Base-by-base conservation (phyloP, 1,140 invertebrate genomes). In the Pseudomyrmex pallidus region DNA sequence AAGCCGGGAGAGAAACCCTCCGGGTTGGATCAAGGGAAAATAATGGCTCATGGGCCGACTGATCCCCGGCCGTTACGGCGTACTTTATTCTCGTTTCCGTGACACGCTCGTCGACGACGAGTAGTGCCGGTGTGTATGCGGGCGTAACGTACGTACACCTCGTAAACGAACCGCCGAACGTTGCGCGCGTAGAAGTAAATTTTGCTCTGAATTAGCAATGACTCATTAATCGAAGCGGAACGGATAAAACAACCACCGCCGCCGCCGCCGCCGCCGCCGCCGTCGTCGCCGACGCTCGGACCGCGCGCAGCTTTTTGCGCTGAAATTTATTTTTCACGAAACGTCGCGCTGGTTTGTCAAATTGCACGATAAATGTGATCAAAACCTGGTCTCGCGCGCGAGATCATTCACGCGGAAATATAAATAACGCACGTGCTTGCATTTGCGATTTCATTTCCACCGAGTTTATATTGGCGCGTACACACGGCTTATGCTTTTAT, bases 21-120 rank as follows among this genome's bases (percentile, higher is more conserved):
- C n/a, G n/a, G 56, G 83, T 84, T 63, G 83, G 74, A 84, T 80
- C 76, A 80, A 84, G 74, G 83, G 77, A 77, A 84, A 84, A 84
- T 84, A 80, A 84, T 84, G 83, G 74, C 76, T 78, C 83, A 54
- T 78, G 63, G 74, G 62, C 62, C 73, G 25, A 83, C 61, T 64
- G 74, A 66, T 78, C 73, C 63, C 63, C 66, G 74, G 76, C 64
- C 64, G 74, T 78, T 83, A 78, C 56, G 56, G 62, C 74, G 64
- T 78, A 78, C 82, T 83, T 83, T 78, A 76, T 83, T 83, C 74
- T 83, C 64, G 73, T 78, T 73, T 74, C 78, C 70, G 72, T 63
- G 78, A 82, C 72, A 73, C 48, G 78, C 66, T 80, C 76, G 76
- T 80, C 76, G 76, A 80, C 54, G 54, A 70, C 54, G 15, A 17